phyloP scores from a whole-genome alignment of 2,797 vertebrate species.

The Ptychadena robeensis region DNA sequence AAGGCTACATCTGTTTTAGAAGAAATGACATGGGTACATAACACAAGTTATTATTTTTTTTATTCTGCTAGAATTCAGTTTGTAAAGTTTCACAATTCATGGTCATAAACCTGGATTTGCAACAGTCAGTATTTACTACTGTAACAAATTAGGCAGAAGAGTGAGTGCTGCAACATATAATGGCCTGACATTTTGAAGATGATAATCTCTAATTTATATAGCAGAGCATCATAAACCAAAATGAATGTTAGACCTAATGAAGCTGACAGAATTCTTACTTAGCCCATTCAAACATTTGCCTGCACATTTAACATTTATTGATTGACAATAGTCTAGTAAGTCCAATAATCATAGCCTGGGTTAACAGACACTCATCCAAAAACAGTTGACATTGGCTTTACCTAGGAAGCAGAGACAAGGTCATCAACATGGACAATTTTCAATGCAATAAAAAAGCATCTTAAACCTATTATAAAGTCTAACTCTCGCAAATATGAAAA shows the following conservation, averaged over 20 bases:
- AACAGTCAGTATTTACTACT: background rate
- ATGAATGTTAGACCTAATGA: background rate
- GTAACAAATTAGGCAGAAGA: no score
- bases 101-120: background rate
- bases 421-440: no score
- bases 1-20: background rate
- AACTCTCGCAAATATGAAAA: no score
- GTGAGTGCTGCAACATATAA: no score
- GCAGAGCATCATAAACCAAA: background rate
- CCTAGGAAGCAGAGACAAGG: background rate
- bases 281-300: background rate
- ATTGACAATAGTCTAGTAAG: background rate
- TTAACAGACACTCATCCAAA: background rate
- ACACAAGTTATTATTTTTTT: slow-evolving; percentile 1
- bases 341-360: background rate
- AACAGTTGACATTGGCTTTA: background rate
- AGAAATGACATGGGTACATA: background rate
- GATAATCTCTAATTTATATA: no score
- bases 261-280: no score
- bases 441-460: no score
- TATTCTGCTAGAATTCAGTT: background rate
- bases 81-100: background rate
- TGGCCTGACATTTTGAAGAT: no score
- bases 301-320: background rate
- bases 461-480: no score